Evolutionary conservation across 2,113 vertebrate species (phyloP).

Genomic region (Albula glossodonta): DNA sequence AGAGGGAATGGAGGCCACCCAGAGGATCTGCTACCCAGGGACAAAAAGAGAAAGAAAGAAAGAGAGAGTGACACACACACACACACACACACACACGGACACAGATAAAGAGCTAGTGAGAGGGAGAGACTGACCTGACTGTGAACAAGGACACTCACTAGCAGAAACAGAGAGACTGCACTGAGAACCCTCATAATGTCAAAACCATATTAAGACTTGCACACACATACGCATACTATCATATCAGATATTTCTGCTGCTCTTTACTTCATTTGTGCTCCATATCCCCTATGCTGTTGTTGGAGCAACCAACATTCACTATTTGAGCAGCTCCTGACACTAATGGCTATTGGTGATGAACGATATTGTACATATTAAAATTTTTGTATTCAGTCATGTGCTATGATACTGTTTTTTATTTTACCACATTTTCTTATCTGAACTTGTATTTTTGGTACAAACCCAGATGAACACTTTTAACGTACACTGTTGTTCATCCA

Average conservation of each 20-base stretch:
- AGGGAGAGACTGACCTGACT: constrained; percentile 3
- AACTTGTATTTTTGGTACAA: background rate
- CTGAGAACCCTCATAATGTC: constrained; percentile 26
- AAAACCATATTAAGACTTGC: background rate
- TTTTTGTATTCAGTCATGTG: background rate
- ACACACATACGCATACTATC: background rate
- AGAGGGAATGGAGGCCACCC: constrained; percentile 19
- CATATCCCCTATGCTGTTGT: background rate
- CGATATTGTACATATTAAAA: background rate
- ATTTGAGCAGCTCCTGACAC: background rate
- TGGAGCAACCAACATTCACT: background rate
- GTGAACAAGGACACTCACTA: constrained; percentile 2
- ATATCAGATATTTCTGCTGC: background rate
- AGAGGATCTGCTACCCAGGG: background rate
- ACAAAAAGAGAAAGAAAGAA: background rate
- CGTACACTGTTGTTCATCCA: background rate
- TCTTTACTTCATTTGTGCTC: background rate
- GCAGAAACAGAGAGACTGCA: constrained; percentile 37
- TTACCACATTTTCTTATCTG: background rate
- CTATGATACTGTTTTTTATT: background rate
- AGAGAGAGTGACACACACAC: background rate
- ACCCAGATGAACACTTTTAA: background rate
- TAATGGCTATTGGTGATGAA: background rate
- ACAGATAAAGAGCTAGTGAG: background rate
- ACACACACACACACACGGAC: background rate